Evolutionary conservation across 2,797 vertebrate species (phyloP).

Genomic region (Knipowitschia caucasica): DNA sequence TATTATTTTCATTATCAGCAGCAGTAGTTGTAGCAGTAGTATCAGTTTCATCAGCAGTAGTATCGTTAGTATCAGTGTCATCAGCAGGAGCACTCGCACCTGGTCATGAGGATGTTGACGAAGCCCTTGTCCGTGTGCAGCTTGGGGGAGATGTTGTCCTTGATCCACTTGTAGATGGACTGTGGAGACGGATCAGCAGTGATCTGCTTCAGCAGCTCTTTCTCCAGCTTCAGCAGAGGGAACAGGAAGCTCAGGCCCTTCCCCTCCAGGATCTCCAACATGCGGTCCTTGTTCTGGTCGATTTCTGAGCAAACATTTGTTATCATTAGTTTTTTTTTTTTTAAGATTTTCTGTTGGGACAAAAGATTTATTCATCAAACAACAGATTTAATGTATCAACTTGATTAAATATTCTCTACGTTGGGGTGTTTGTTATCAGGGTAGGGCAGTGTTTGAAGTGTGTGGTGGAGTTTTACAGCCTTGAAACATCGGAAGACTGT

Average conservation of each 20-base stretch:
- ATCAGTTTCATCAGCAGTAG: background rate
- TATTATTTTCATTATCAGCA: background rate
- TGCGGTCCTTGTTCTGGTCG: slow-evolving; percentile 97
- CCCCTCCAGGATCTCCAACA: slow-evolving; percentile 97
- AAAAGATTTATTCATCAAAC: too few relatives aligned
- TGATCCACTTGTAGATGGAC: slow-evolving; percentile 99
- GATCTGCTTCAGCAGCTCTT: slow-evolving; percentile 96
- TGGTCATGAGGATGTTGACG: slow-evolving; percentile 98
- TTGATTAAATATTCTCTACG: too few relatives aligned
- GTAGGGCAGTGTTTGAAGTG: too few relatives aligned
- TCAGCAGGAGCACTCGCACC: slow-evolving; percentile 69
- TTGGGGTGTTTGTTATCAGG: too few relatives aligned
- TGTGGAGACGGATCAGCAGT: slow-evolving; percentile 95
- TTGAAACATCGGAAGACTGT: too few relatives aligned
- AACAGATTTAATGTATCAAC: too few relatives aligned
- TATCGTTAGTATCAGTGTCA: too few relatives aligned
- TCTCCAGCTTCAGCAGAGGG: slow-evolving; percentile 96
- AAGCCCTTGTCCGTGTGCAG: slow-evolving; percentile 98
- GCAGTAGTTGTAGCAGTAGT: background rate
- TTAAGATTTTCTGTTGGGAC: too few relatives aligned
- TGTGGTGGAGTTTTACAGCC: too few relatives aligned
- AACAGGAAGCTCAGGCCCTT: slow-evolving; percentile 97
- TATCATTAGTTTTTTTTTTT: too few relatives aligned
- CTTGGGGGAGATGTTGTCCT: slow-evolving; percentile 98
- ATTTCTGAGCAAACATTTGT: slow-evolving; percentile 82